Evolutionary conservation across 2,113 vertebrate genomes (phyloP).

Genomic region (Sebastes schlegelii): DNA sequence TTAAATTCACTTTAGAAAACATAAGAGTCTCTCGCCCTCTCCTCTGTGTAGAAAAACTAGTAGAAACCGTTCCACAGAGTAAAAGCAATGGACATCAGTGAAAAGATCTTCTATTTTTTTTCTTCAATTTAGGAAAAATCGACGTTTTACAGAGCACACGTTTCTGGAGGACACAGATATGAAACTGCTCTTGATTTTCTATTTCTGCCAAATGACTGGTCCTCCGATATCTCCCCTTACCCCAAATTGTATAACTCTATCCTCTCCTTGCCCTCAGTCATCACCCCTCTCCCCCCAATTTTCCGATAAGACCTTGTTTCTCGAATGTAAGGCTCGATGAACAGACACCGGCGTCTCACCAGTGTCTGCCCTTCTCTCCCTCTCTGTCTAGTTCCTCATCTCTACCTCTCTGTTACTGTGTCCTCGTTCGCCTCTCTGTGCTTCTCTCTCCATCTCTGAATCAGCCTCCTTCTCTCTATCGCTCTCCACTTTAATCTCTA

Average conservation of each 20-base stretch:
- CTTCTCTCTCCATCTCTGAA: slow-evolving; percentile 47
- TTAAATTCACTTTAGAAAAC: slow-evolving; percentile 43
- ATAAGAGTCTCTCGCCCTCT: background rate
- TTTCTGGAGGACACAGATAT: slow-evolving; percentile 64
- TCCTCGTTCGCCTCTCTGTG: slow-evolving; percentile 44
- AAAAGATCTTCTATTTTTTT: slow-evolving; percentile 13
- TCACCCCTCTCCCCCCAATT: slow-evolving; percentile 52
- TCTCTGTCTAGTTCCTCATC: slow-evolving; percentile 57
- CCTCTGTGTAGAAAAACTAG: slow-evolving; percentile 13
- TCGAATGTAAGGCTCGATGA: slow-evolving; percentile 55
- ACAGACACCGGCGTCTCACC: slow-evolving; percentile 25
- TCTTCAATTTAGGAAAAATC: slow-evolving; percentile 53
- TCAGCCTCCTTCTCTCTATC: slow-evolving; percentile 40
- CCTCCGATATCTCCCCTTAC: slow-evolving; percentile 61
- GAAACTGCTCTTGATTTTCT: slow-evolving; percentile 61
- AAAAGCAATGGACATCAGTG: slow-evolving; percentile 29
- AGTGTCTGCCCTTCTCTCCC: slow-evolving; percentile 35
- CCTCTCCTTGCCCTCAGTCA: slow-evolving; percentile 51
- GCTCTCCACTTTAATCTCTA: slow-evolving; percentile 68
- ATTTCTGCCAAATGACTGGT: slow-evolving; percentile 67
- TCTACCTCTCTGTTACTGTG: slow-evolving; percentile 33
- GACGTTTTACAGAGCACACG: slow-evolving; percentile 51
- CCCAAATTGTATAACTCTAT: slow-evolving; percentile 67
- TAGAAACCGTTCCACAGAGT: slow-evolving; percentile 18
- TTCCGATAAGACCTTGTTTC: slow-evolving; percentile 69